Base-by-base conservation (phyloP, 2,888 invertebrate genomes). In the Aporophyla lueneburgensis region DNA sequence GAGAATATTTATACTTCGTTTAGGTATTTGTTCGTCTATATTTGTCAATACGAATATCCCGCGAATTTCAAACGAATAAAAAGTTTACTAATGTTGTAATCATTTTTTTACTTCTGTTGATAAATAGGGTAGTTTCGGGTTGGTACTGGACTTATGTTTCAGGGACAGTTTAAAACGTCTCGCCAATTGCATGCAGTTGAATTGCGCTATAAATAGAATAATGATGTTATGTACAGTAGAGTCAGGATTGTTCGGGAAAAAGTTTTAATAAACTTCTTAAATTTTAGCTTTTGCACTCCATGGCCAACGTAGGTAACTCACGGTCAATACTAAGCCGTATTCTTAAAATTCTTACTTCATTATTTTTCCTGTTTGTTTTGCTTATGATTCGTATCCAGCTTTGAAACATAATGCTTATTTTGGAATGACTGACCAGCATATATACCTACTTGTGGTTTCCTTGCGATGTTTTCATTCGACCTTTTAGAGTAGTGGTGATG, bases 11-110 rank as follows among this genome's bases (percentile, higher is more conserved):
- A 74, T 54, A 43, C 43, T 46, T 46, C 49, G n/a, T 21, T 6
- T 51, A 53, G 5, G 40, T 58, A 49, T 74, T 59, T 54, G 14
- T 33, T 19, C 33, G n/a, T 56, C 24, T 43, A 14, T 56, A 33
- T 74, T 56, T 78, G 21, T 12, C 6, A 21, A 46, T 16, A 40
- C 40, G 14, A 49, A 62, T 51, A 51, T 16, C 54, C 77, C 77
- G 77, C 83, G 77, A 78, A 58, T 46, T 83, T 78, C 65, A 76
- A 78, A 81, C n/a, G 12, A 54, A n/a, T n/a, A 16, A 5, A 33
- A 3, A 24, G 12, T n/a, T n/a, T 40, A n/a, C 27, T 24, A 49
- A 21, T 43, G 9, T 54, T 40, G 7, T 27, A 16, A 68, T 66
- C 7, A n/a, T 75, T 9, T 70, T n/a, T 10, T 19, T 24, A 27